Conservation (phyloP, 2,113 vertebrate genomes). For the Hippoglossus stenolepis region DNA sequence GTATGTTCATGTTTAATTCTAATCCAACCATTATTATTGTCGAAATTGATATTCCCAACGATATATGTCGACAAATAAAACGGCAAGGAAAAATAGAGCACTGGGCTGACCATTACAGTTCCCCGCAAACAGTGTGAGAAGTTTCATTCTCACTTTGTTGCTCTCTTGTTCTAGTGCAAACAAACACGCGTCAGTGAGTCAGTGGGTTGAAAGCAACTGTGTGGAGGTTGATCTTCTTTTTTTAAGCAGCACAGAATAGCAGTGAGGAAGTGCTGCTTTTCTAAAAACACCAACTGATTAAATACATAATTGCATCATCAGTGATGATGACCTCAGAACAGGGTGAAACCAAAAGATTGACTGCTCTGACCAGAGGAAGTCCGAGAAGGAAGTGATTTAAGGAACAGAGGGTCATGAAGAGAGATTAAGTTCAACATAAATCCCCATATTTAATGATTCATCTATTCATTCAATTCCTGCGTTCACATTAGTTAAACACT, state of each 20-base stretch:
- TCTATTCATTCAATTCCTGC: neutral
- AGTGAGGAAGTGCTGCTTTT: neutral
- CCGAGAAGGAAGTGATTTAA: conserved; percentile 3
- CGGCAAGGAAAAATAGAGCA: neutral
- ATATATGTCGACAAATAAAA: neutral
- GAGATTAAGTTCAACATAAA: neutral
- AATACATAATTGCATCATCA: conserved; percentile 1
- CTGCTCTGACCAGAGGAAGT: conserved; percentile 16
- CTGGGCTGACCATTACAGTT: neutral
- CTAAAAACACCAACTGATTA: conserved; percentile 33
- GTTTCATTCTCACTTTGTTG: neutral
- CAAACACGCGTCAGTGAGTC: neutral
- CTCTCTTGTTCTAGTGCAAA: neutral
- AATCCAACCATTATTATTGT: neutral
- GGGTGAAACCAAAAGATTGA: conserved; percentile 27
- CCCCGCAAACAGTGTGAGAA: neutral
- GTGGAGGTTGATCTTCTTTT: neutral
- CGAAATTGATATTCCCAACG: neutral
- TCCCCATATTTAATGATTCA: neutral
- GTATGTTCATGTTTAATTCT: neutral
- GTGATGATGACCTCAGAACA: conserved; percentile 12
- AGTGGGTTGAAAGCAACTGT: neutral
- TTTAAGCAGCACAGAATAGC: neutral
- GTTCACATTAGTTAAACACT: neutral
- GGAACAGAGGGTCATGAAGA: neutral